Evolutionary conservation across 2,888 invertebrate genomes (phyloP).

Genomic region (Trichacis sp.): DNA sequence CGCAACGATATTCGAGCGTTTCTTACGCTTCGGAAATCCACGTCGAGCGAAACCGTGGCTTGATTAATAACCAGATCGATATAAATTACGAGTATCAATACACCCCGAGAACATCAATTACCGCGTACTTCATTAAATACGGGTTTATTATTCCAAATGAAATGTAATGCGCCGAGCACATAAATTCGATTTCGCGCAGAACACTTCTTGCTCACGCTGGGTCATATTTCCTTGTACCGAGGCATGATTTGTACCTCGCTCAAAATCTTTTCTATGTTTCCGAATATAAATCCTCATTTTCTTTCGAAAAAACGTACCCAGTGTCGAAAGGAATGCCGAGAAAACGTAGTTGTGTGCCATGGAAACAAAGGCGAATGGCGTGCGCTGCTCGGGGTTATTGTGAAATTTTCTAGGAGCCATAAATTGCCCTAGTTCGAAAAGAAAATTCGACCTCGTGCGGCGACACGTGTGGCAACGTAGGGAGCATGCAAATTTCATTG

Average conservation of each 20-base stretch:
- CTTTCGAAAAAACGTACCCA: slow-evolving; percentile 1
- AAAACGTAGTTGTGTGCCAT: slow-evolving; percentile 1
- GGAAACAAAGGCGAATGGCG: neutral
- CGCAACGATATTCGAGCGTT: neutral
- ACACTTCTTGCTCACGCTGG: neutral
- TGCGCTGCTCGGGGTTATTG: slow-evolving; percentile 36
- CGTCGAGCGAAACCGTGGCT: neutral
- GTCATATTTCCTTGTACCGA: neutral
- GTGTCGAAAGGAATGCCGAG: slow-evolving; percentile 5
- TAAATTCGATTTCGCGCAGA: neutral
- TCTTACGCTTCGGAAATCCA: neutral
- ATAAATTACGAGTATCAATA: neutral
- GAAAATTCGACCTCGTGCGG: slow-evolving; percentile 50
- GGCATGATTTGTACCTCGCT: neutral
- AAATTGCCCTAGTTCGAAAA: slow-evolving; percentile 65
- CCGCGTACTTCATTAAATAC: neutral
- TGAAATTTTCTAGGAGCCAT: slow-evolving; percentile 54
- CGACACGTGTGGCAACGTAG: slow-evolving; percentile 53
- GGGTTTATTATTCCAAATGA: neutral
- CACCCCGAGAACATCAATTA: neutral
- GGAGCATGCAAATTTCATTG: slow-evolving; percentile 54
- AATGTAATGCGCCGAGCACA: neutral
- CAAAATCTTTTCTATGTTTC: slow-evolving; percentile 5
- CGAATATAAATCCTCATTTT: slow-evolving; percentile 5
- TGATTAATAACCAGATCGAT: neutral